Evolutionary conservation across 2,888 invertebrate species (phyloP), one percentile per base, ranked within the genome.

Genomic region (Zaprionus lineosus): DNA sequence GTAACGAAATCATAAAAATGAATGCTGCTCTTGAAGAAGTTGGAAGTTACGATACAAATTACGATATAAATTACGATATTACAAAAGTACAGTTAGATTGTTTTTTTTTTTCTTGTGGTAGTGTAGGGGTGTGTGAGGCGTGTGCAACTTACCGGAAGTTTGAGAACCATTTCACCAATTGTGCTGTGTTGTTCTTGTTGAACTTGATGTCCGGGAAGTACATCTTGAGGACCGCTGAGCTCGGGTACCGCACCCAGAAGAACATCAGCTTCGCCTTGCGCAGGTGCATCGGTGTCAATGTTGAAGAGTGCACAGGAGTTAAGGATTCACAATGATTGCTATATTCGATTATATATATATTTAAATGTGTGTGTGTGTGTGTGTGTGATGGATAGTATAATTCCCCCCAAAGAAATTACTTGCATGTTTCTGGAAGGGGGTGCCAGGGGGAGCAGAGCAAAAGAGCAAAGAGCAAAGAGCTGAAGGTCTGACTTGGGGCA

Each of bases 151-250:
- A 99, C 99, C 99, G 95, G 93, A 99, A 99, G 91, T 99, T 99
- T 89, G 98, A 98, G 95, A 99, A 99, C 99, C 99, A 99, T 92
- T 99, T 99, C 93, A 99, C 99, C 91, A 99, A 95, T 92, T 99
- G 99, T 89, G 99, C 99, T 79, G 99, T 99, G 92, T 99, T 99
- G 93, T 99, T 99, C 92, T 99, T 99, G 94, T 99, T 99, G 94
- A 99, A 99, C 91, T 98, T 98, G 92, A 99, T 98, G 92, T 99
- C 99, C 31, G 99, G 99, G 93, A 99, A 99, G 94, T 98, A 99
- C 95, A 98, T 97, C 93, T 99, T 99, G 91, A 99, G 95, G 84
- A 99, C 97, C 88, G 98, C 96, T 66, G 99, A 99, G 91, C 97
- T 98, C 64, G 99, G 99, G 91, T 99, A 99, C 87, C 99, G 94